Percentiles rank a stretch among this genome's conserved stretches.
Conservation (phyloP, 2,113 vertebrate species). For the Chionomys nivalis region DNA sequence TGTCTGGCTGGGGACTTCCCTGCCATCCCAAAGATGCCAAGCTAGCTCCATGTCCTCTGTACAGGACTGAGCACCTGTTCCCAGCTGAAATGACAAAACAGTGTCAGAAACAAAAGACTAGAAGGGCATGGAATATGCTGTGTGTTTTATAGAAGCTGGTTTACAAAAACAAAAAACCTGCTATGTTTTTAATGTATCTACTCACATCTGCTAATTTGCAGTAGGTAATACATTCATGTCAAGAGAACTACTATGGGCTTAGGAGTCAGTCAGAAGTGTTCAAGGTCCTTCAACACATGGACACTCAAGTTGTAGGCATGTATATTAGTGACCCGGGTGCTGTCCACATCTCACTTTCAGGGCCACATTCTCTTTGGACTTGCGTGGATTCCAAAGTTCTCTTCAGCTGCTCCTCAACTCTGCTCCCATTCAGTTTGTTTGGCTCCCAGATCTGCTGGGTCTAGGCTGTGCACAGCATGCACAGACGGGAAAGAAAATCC, state of each 20-base stretch:
- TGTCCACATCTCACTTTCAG: accelerated
- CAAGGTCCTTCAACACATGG: no score
- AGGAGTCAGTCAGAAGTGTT: not conserved
- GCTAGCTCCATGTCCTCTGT: not conserved
- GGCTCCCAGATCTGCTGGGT: not conserved
- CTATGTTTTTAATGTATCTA: not conserved
- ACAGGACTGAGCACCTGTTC: not conserved
- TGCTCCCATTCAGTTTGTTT: not conserved
- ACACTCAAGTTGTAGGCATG: not conserved
- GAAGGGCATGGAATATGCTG: not conserved
- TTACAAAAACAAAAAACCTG: not conserved
- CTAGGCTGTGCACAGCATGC: not conserved
- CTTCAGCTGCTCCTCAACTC: not conserved
- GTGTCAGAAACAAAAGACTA: no score
- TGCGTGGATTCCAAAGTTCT: not conserved
- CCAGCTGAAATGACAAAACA: not conserved
- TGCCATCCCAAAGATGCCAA: not conserved
- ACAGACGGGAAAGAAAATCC: not conserved
- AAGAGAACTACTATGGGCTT: not conserved
- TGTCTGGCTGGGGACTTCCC: not conserved
- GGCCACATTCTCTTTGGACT: not conserved
- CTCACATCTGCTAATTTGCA: not conserved
- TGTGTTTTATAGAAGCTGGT: not conserved
- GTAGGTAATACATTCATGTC: no score
- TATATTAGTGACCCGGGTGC: no score